Percentiles rank a stretch among this genome's conserved stretches.
These are phyloP conservation scores for Hylomyscus alleni DNA, from an alignment of 2,797 vertebrate species.

Conservation along the genomic window DNA sequence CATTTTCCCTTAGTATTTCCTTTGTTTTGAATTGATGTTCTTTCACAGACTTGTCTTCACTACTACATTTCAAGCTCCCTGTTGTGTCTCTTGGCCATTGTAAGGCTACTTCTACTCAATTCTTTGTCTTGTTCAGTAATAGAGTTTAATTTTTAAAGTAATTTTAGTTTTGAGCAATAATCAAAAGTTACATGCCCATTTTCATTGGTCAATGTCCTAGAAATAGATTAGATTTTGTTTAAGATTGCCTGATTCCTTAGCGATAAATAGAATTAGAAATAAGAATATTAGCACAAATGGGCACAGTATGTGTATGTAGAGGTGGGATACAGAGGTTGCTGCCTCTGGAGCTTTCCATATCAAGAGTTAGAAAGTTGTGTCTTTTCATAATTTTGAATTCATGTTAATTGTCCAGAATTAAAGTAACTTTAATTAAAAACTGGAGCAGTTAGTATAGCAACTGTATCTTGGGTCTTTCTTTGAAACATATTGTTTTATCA, in stretches of 20 bases:
- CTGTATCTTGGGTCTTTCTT: not conserved
- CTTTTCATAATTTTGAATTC: not conserved
- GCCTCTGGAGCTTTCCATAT: not conserved
- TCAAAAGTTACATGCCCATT: not conserved
- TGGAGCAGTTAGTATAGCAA: not conserved
- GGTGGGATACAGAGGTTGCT: not conserved
- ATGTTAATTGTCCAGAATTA: not conserved
- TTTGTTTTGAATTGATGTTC: not conserved
- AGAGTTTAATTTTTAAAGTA: not conserved
- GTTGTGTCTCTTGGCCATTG: not conserved
- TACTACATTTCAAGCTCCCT: not conserved
- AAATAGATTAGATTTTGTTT: constrained; percentile 17
- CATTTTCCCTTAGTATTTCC: not conserved
- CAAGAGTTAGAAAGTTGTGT: not conserved
- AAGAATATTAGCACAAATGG: not conserved
- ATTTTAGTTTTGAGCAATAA: not conserved
- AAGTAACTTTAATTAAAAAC: not conserved
- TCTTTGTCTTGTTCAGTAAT: not conserved
- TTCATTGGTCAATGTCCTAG: not conserved
- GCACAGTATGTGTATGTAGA: not conserved
- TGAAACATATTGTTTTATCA: not conserved
- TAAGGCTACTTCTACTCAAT: not conserved
- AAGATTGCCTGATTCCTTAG: not conserved
- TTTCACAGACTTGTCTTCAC: constrained; percentile 6
- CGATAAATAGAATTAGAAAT: not conserved